Conservation (phyloP, 2,797 vertebrate genomes). For the Vespertilio murinus region DNA sequence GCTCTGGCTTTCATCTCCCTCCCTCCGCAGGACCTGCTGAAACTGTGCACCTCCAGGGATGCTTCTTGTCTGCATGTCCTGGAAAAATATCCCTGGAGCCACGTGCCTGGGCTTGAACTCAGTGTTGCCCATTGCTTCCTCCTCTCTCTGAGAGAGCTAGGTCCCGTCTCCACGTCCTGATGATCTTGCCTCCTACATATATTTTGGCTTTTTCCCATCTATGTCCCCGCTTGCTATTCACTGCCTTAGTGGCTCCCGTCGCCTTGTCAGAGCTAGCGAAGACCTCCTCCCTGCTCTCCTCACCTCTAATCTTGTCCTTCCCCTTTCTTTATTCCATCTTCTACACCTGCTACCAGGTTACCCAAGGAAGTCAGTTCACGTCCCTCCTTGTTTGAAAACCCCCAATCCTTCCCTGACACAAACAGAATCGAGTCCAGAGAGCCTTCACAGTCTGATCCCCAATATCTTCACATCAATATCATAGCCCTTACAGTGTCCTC, state of each 20-base stretch:
- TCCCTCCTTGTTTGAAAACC: not conserved
- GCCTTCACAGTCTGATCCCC: not conserved
- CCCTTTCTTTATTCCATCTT: not conserved
- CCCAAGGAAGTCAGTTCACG: not conserved
- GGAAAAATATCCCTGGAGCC: not conserved
- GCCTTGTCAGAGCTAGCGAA: not conserved
- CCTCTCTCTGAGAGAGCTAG: not conserved
- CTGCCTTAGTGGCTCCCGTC: not conserved
- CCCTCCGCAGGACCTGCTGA: not conserved
- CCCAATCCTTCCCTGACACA: not conserved
- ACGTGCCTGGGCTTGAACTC: not conserved
- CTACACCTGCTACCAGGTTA: not conserved
- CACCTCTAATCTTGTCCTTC: not conserved
- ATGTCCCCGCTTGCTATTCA: not conserved
- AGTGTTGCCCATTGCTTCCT: not conserved
- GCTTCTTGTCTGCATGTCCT: not conserved
- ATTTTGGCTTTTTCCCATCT: not conserved
- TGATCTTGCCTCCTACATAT: not conserved
- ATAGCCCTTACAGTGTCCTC: not conserved
- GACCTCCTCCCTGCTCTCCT: not conserved
- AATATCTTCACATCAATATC: not conserved
- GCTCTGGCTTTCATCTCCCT: not conserved
- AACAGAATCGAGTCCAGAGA: not conserved
- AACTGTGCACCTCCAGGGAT: not conserved
- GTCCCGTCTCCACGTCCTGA: not conserved